Evolutionary conservation across 64 coral and sea anemone species (phyloP).

Genomic region (Stichodactyla helianthus): DNA sequence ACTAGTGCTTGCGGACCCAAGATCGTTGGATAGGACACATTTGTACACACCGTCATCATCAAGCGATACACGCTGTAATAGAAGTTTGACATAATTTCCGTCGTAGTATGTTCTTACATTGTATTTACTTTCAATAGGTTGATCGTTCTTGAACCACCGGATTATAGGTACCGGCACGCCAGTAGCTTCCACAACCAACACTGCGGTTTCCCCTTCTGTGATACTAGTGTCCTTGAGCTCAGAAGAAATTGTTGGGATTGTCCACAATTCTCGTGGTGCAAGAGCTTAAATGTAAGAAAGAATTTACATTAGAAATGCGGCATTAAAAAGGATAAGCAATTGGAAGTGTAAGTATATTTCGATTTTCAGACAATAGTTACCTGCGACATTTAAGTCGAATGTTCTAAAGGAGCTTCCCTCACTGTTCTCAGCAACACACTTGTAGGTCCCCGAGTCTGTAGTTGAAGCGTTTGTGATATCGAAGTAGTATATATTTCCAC

Average conservation of each 20-base stretch:
- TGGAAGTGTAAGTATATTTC: background rate
- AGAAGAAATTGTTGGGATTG: constrained; percentile 30
- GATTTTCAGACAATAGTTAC: constrained; percentile 12
- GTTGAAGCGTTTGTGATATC: constrained; percentile 27
- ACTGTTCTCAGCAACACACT: constrained; percentile 62
- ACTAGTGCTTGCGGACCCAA: constrained; percentile 43
- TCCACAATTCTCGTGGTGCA: constrained; percentile 41
- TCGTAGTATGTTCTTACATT: constrained; percentile 60
- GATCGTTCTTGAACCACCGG: constrained; percentile 70
- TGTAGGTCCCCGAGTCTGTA: constrained; percentile 52
- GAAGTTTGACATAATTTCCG: constrained; percentile 37
- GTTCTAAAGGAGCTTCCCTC: constrained; percentile 42
- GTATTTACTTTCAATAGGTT: constrained; percentile 54
- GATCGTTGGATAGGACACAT: constrained; percentile 64
- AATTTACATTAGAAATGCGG: background rate
- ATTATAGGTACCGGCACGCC: constrained; percentile 60
- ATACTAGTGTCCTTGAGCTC: constrained; percentile 44
- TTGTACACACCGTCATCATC: constrained; percentile 53
- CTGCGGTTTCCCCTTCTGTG: constrained; percentile 39
- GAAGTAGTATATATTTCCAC: constrained; percentile 48
- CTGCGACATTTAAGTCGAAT: constrained; percentile 63
- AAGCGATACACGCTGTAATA: constrained; percentile 33
- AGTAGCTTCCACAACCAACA: constrained; percentile 56
- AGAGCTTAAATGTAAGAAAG: background rate
- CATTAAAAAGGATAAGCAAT: background rate